phyloP scores from a whole-genome alignment of 2,888 invertebrate genomes.

The Drosophila macrospina region DNA sequence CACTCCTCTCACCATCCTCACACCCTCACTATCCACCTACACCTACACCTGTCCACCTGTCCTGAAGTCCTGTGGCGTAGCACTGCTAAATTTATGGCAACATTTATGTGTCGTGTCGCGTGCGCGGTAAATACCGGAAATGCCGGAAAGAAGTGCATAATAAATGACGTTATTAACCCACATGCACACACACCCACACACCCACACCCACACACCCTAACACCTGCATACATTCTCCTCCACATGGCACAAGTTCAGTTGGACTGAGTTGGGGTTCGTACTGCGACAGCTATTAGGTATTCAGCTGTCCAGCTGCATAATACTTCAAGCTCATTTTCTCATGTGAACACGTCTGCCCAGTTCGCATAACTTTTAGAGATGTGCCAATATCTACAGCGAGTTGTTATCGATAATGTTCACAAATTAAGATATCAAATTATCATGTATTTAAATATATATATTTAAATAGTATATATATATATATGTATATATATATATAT shows the following conservation, averaged over 20 bases:
- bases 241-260: neutral
- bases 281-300: constrained; percentile 50
- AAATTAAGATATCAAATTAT: too few species aligned
- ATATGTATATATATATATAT: too few species aligned
- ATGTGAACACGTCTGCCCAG: neutral
- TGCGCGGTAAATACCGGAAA: constrained; percentile 82
- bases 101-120: constrained; percentile 82
- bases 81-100: constrained; percentile 77
- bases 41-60: constrained; percentile 5
- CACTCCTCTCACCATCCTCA: too few species aligned
- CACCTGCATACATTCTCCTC: constrained; percentile 6
- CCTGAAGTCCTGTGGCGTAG: constrained; percentile 59
- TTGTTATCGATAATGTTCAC: constrained; percentile 27
- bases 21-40: neutral
- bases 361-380: neutral
- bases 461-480: too few species aligned
- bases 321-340: constrained; percentile 4
- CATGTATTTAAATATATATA: too few species aligned
- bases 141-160: constrained; percentile 81
- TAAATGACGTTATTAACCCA: constrained; percentile 81
- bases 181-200: constrained; percentile 56
- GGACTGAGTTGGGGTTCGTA: constrained; percentile 2
- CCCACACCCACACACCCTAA: constrained; percentile 2
- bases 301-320: constrained; percentile 50
- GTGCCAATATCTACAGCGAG: neutral